Conservation (phyloP, 92 coral and sea anemone genomes). For the Galaxea fascicularis region DNA sequence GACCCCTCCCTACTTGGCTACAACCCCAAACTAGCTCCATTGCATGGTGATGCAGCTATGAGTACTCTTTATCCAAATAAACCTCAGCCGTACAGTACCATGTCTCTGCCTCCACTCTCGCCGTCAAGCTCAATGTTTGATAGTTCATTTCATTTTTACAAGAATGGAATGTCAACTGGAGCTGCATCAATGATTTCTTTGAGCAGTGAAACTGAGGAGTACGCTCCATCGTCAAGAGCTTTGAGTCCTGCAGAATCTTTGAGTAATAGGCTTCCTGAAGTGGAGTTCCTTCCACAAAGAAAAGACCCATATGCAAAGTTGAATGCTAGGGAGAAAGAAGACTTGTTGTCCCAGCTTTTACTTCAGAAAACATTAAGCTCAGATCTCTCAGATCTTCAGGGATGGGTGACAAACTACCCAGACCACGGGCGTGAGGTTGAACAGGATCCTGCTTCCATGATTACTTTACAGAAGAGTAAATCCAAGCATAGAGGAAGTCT, state of each 20-base stretch:
- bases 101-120: constrained; percentile 98
- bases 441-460: constrained; percentile 40
- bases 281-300: constrained; percentile 67
- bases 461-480: constrained; percentile 43
- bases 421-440: constrained; percentile 27
- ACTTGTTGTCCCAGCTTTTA: constrained; percentile 84
- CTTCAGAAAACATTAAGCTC: constrained; percentile 84
- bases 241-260: constrained; percentile 85
- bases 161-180: constrained; percentile 94
- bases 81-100: constrained; percentile 97
- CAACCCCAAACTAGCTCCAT: constrained; percentile 62
- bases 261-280: constrained; percentile 84
- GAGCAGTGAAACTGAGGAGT: constrained; percentile 78
- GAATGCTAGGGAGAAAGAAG: constrained; percentile 85
- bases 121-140: constrained; percentile 98
- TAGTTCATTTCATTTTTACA: constrained; percentile 88
- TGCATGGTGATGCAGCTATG: constrained; percentile 59
- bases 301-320: constrained; percentile 71
- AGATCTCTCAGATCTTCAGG: constrained; percentile 75
- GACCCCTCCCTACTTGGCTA: constrained; percentile 68
- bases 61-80: constrained; percentile 70
- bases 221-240: constrained; percentile 87
- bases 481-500: constrained; percentile 63
- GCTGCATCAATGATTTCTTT: constrained; percentile 93
- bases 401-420: constrained; percentile 64